Evolutionary conservation across 2,113 vertebrate species (phyloP).

Genomic region (Bubo blakistoni): DNA sequence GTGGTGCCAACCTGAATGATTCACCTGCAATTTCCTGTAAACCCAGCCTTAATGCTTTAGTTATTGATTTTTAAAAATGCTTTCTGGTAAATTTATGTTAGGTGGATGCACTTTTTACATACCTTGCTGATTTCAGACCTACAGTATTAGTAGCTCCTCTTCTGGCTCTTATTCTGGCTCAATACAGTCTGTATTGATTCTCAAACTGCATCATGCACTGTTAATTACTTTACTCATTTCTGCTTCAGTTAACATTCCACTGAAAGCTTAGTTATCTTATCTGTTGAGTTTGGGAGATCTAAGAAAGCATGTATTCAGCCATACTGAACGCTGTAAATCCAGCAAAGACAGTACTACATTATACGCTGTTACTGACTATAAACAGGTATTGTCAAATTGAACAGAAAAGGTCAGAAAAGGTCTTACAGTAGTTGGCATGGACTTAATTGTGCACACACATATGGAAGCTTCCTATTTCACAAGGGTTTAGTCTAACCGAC

Average conservation of each 20-base stretch:
- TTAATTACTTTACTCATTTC: slow-evolving; percentile 36
- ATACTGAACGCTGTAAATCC: not conserved
- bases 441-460: not conserved
- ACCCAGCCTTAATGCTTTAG: not conserved
- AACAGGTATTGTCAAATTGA: not conserved
- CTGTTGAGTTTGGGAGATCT: not conserved
- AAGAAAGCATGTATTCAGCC: not conserved
- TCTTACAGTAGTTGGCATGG: not conserved
- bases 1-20: not conserved
- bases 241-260: not conserved
- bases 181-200: slow-evolving; percentile 10
- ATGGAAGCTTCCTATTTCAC: not conserved
- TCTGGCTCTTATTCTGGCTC: not conserved
- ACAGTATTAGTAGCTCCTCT: not conserved
- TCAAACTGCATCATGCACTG: not conserved
- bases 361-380: not conserved
- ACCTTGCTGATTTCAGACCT: slow-evolving; percentile 36
- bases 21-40: slow-evolving; percentile 45
- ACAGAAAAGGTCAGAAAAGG: not conserved
- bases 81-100: not conserved
- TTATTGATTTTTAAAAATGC: slow-evolving; percentile 22
- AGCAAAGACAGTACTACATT: not conserved
- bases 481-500: not conserved
- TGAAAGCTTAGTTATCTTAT: slow-evolving; percentile 21
- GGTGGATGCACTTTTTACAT: not conserved